A percentile compares a stretch with the other conserved stretches of the same genome.
phyloP scores from a whole-genome alignment of 35 echinoderm and acorn worm species.

The Lytechinus variegatus region DNA sequence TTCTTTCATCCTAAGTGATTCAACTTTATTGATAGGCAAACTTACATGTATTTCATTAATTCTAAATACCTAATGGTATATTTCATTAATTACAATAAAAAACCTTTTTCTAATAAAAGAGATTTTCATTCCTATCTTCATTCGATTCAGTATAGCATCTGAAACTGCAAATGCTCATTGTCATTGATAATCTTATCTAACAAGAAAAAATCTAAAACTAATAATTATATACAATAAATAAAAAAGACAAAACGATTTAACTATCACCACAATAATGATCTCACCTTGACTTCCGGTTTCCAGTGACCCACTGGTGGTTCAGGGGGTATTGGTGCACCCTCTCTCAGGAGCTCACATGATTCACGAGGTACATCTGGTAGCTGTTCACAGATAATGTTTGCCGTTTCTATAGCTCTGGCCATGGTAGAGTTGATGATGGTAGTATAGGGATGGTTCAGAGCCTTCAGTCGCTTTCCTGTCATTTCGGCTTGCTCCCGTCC shows the following conservation, averaged over 20 bases:
- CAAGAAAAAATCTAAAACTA: too few relatives aligned
- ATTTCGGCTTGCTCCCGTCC: slow-evolving; percentile 81
- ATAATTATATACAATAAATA: too few relatives aligned
- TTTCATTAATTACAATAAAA: too few relatives aligned
- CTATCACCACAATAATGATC: neutral
- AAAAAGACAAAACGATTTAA: neutral
- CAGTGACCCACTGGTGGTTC: slow-evolving; percentile 92
- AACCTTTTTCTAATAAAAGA: too few relatives aligned
- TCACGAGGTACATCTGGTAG: slow-evolving; percentile 74
- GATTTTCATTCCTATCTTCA: too few relatives aligned
- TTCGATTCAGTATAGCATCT: too few relatives aligned
- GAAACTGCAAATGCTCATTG: too few relatives aligned
- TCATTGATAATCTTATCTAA: too few relatives aligned
- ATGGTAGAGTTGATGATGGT: slow-evolving; percentile 85
- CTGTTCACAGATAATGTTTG: slow-evolving; percentile 56
- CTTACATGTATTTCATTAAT: too few relatives aligned
- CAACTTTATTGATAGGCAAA: too few relatives aligned
- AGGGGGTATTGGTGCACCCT: slow-evolving; percentile 94
- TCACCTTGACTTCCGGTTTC: slow-evolving; percentile 93
- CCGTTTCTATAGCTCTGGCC: slow-evolving; percentile 87
- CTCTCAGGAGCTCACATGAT: slow-evolving; percentile 77
- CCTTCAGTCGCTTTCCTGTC: slow-evolving; percentile 83
- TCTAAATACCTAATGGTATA: too few relatives aligned
- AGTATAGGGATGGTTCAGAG: slow-evolving; percentile 73
- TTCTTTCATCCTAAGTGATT: too few relatives aligned